phyloP scores from a whole-genome alignment of 2,113 vertebrate genomes.

The Cavia aperea region DNA sequence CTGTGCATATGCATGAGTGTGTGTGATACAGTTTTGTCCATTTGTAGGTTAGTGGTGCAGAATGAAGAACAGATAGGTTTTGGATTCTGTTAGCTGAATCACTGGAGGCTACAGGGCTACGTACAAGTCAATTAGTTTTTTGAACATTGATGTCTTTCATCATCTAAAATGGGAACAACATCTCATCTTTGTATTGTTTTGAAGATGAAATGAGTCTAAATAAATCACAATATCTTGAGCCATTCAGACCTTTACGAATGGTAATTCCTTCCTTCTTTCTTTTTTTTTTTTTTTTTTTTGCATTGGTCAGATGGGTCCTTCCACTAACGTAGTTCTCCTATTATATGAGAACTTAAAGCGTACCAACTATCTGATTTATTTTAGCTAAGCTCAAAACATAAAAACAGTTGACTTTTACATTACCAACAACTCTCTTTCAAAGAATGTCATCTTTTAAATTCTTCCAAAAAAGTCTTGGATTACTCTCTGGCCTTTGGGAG shows the following conservation, averaged over 20 bases:
- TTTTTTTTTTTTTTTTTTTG: not conserved
- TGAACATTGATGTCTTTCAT: not conserved
- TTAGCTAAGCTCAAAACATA: conserved; percentile 33
- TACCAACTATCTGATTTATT: conserved; percentile 13
- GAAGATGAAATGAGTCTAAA: not conserved
- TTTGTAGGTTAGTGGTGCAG: not conserved
- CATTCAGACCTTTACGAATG: not conserved
- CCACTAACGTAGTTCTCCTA: not conserved
- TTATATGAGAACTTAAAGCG: not conserved
- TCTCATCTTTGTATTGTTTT: not conserved
- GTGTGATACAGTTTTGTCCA: not conserved
- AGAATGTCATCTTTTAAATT: not conserved
- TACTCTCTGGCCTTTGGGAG: not conserved
- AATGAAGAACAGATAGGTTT: not conserved
- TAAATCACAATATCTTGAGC: not conserved
- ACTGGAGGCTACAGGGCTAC: not conserved
- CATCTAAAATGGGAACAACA: not conserved
- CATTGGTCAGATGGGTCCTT: not conserved
- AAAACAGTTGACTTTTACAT: not conserved
- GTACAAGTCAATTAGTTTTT: not conserved
- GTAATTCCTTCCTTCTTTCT: not conserved
- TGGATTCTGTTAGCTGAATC: not conserved
- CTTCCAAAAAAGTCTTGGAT: not conserved
- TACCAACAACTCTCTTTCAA: not conserved
- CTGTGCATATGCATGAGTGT: not conserved